phyloP scores from a whole-genome alignment of 2,888 invertebrate species.

The Vandiemenella viatica region DNA sequence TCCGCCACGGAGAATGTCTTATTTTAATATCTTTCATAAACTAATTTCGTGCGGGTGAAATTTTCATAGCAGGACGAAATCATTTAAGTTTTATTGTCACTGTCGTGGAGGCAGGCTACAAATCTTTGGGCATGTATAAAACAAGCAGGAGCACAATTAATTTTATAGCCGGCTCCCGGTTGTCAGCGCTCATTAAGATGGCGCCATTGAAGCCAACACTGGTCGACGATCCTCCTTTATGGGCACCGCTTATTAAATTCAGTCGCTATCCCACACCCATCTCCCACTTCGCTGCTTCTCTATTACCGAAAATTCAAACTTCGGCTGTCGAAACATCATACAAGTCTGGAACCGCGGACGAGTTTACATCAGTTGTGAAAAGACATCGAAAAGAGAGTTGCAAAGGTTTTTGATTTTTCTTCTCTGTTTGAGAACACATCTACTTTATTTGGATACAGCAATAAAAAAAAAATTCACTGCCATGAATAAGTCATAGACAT shows the following conservation, averaged over 20 bases:
- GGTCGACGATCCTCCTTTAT: constrained; percentile 3
- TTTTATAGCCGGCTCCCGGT: constrained; percentile 14
- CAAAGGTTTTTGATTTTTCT: too few species aligned
- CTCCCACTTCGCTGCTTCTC: too few species aligned
- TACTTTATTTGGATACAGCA: too few species aligned
- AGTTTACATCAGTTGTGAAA: too few species aligned
- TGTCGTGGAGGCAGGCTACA: constrained; percentile 10
- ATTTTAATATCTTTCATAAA: constrained; percentile 18
- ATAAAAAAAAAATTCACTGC: too few species aligned
- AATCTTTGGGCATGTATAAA: constrained; percentile 16
- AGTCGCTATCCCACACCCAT: too few species aligned
- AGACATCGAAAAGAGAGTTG: too few species aligned
- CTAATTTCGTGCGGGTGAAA: constrained; percentile 16
- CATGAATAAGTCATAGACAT: too few species aligned
- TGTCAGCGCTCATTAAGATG: constrained; percentile 16
- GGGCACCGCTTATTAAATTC: not conserved
- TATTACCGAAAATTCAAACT: too few species aligned
- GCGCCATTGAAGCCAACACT: constrained; percentile 12
- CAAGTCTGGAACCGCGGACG: too few species aligned
- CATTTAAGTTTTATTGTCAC: constrained; percentile 17
- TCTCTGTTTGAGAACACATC: too few species aligned
- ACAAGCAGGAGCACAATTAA: constrained; percentile 17
- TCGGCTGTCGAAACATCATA: too few species aligned
- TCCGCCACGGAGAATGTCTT: constrained; percentile 10
- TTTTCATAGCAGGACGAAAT: constrained; percentile 18